Evolutionary conservation across 1,140 invertebrate species (phyloP).

Genomic region (Metaphire vulgaris): DNA sequence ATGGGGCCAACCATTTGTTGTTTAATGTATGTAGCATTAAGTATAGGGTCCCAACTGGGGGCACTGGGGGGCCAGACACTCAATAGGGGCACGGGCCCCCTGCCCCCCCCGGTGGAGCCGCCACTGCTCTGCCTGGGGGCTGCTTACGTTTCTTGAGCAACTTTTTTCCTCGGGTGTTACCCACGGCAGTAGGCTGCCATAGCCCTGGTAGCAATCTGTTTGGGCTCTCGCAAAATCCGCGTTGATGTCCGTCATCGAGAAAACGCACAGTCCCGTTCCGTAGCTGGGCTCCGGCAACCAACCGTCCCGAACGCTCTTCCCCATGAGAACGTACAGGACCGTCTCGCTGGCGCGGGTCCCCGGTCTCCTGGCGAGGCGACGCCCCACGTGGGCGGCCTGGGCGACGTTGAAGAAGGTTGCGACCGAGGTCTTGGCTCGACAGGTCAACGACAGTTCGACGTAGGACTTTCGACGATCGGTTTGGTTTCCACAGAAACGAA

Average conservation of each 20-base stretch:
- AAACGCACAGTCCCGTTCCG: constrained; percentile 32
- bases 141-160: constrained; percentile 28
- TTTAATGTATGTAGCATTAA: too few relatives aligned
- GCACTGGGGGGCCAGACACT: too few relatives aligned
- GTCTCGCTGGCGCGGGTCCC: constrained; percentile 2
- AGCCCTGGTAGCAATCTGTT: constrained; percentile 32
- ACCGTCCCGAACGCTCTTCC: constrained; percentile 12
- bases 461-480: constrained; percentile 37
- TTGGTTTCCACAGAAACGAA: constrained; percentile 36
- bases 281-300: background rate
- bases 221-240: constrained; percentile 33
- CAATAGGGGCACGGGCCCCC: too few relatives aligned
- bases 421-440: constrained; percentile 27
- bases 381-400: constrained; percentile 28
- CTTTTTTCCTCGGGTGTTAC: constrained; percentile 10
- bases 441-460: constrained; percentile 36
- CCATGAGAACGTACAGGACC: constrained; percentile 36
- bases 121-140: too few relatives aligned
- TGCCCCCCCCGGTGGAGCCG: too few relatives aligned
- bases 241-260: constrained; percentile 33
- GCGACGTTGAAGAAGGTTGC: constrained; percentile 32
- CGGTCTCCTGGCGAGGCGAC: constrained; percentile 5
- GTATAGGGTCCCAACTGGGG: too few relatives aligned
- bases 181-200: constrained; percentile 18
- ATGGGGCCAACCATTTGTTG: too few relatives aligned